These are phyloP conservation scores for Temnopleurus reevesii DNA, from an alignment of 53 echinoderm and acorn worm species.

Conservation along the genomic window DNA sequence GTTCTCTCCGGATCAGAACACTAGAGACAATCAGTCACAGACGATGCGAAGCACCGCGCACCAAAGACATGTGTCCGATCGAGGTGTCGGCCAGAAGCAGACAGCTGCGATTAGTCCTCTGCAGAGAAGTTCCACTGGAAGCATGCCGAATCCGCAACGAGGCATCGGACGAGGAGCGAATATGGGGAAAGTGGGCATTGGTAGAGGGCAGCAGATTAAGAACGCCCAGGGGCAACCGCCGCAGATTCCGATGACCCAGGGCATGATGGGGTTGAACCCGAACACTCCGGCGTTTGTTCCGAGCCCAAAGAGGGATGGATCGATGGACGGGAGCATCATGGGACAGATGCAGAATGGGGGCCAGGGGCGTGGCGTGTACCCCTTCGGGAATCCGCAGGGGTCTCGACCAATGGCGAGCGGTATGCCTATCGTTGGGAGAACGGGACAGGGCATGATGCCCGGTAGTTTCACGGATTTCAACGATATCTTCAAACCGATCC, in stretches of 20 bases:
- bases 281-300: slow-evolving; percentile 47
- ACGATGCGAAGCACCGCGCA: background rate
- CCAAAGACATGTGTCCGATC: slow-evolving; percentile 22
- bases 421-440: background rate
- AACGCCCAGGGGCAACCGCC: background rate
- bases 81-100: slow-evolving; percentile 11
- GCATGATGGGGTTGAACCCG: background rate
- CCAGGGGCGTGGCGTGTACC: background rate
- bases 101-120: slow-evolving; percentile 40
- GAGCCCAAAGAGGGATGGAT: slow-evolving; percentile 24
- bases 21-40: slow-evolving; percentile 30
- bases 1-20: background rate
- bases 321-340: background rate
- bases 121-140: slow-evolving; percentile 29
- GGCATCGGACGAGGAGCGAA: slow-evolving; percentile 22
- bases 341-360: background rate
- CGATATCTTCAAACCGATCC: slow-evolving; percentile 23
- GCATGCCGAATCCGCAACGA: background rate
- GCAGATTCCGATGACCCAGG: background rate
- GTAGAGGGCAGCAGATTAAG: slow-evolving; percentile 14
- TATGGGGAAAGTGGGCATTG: background rate
- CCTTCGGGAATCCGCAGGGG: background rate
- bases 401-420: background rate
- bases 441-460: background rate
- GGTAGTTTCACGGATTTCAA: background rate